Evolutionary conservation across 1,140 invertebrate genomes (phyloP).

Genomic region (Anadara kagoshimensis): DNA sequence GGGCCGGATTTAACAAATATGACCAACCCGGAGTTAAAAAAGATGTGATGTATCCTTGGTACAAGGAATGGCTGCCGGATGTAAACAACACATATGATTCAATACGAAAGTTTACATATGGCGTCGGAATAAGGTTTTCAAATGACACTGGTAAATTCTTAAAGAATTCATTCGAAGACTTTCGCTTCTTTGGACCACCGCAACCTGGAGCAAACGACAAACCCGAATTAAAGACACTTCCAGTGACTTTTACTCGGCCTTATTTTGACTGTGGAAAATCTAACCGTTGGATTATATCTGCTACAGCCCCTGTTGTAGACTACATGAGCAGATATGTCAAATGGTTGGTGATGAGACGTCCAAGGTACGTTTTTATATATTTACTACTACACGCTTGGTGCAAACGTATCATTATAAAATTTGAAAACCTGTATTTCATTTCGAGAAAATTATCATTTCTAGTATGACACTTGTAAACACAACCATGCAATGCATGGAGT

Average conservation of each 20-base stretch:
- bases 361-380: slow-evolving; percentile 84
- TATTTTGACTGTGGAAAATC: slow-evolving; percentile 98
- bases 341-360: slow-evolving; percentile 95
- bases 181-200: slow-evolving; percentile 73
- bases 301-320: slow-evolving; percentile 94
- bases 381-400: too few relatives aligned
- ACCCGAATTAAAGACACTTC: slow-evolving; percentile 78
- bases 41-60: slow-evolving; percentile 97
- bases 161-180: slow-evolving; percentile 52
- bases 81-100: slow-evolving; percentile 86
- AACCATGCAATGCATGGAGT: too few relatives aligned
- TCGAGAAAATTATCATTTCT: too few relatives aligned
- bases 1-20: slow-evolving; percentile 81
- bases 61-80: slow-evolving; percentile 85
- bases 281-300: slow-evolving; percentile 96
- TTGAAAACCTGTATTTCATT: too few relatives aligned
- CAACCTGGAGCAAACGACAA: slow-evolving; percentile 67
- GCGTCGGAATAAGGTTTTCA: slow-evolving; percentile 86
- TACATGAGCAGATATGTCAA: slow-evolving; percentile 92
- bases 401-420: too few relatives aligned
- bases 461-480: too few relatives aligned
- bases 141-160: slow-evolving; percentile 86
- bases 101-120: slow-evolving; percentile 85
- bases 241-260: slow-evolving; percentile 93
- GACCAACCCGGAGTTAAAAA: slow-evolving; percentile 93